A percentile compares a stretch with the other conserved stretches of the same genome.
phyloP scores from a whole-genome alignment of 2,797 vertebrate genomes.

The Mormyrus proboscirostris region DNA sequence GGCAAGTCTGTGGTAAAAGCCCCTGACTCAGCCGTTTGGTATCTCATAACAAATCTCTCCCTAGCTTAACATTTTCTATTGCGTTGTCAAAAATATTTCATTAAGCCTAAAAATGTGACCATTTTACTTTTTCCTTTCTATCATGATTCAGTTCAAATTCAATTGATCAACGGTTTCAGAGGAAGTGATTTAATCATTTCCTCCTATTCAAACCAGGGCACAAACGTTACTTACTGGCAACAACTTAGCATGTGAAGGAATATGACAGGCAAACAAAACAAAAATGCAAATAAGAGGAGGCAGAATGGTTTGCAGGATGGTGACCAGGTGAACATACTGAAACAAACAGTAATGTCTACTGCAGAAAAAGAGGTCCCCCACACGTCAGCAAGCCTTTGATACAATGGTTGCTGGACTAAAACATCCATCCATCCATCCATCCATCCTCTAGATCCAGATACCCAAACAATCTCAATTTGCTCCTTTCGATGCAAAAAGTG shows the following conservation, averaged over 20 bases:
- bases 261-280: background rate
- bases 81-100: background rate
- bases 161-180: background rate
- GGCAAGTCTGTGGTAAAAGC: background rate
- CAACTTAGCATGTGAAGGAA: background rate
- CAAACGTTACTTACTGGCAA: background rate
- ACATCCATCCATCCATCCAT: background rate
- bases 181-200: background rate
- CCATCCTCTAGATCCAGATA: background rate
- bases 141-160: background rate
- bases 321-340: background rate
- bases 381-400: background rate
- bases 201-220: background rate
- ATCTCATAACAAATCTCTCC: background rate
- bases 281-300: background rate
- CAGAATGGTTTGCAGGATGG: background rate
- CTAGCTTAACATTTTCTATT: background rate
- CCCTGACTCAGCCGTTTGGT: background rate
- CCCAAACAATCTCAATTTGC: background rate
- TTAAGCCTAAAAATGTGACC: background rate
- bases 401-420: background rate
- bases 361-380: background rate
- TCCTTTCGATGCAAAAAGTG: background rate
- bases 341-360: background rate
- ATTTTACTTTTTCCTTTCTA: background rate